Conservation (phyloP, 2,113 vertebrate genomes). For the Corythaixoides concolor region DNA sequence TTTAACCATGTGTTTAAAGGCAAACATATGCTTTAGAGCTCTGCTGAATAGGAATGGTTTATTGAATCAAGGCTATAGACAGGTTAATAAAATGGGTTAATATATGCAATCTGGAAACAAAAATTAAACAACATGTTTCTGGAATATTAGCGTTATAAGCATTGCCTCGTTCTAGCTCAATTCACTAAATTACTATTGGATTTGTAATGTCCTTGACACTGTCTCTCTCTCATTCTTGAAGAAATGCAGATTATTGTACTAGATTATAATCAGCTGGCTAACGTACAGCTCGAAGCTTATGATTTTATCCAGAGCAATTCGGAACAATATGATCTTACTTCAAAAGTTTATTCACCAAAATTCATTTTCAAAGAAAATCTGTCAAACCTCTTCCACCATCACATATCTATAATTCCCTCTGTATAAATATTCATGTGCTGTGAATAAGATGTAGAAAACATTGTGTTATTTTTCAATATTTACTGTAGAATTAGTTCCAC, state of each 20-base stretch:
- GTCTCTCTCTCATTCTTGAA: slow-evolving; percentile 39
- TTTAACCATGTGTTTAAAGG: slow-evolving; percentile 65
- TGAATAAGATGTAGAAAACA: slow-evolving; percentile 12
- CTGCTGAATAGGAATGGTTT: slow-evolving; percentile 52
- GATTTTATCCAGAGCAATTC: slow-evolving; percentile 37
- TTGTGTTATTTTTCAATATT: slow-evolving; percentile 49
- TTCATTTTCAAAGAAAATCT: slow-evolving; percentile 29
- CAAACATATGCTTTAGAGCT: slow-evolving; percentile 69
- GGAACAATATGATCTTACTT: neutral
- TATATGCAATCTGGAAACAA: slow-evolving; percentile 51
- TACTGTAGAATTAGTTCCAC: slow-evolving; percentile 26
- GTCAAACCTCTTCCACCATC: neutral
- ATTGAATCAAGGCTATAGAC: slow-evolving; percentile 61
- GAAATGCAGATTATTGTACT: slow-evolving; percentile 36
- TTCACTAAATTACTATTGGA: slow-evolving; percentile 34
- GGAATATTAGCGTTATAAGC: neutral
- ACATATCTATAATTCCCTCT: neutral
- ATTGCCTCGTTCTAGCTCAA: neutral
- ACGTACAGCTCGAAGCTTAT: neutral
- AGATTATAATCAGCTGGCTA: slow-evolving; percentile 31
- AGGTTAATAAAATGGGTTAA: slow-evolving; percentile 57
- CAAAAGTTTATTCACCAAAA: slow-evolving; percentile 42
- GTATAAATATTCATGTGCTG: neutral
- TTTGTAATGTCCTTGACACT: slow-evolving; percentile 43
- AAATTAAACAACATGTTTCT: slow-evolving; percentile 44